phyloP scores from a whole-genome alignment of 2,888 invertebrate genomes.

The Cordylochernes scorpioides region DNA sequence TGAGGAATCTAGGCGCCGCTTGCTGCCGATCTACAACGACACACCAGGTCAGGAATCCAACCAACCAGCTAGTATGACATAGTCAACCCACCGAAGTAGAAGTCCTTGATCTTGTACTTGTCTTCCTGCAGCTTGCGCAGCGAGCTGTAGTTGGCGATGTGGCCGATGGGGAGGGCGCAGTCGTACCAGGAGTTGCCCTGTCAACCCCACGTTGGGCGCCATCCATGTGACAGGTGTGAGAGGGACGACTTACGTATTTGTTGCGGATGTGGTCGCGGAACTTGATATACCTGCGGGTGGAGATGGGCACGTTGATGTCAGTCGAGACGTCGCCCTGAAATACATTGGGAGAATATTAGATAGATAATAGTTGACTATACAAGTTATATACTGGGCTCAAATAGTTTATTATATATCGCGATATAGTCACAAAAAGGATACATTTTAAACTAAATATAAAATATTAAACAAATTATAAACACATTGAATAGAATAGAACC shows the following conservation, averaged over 20 bases:
- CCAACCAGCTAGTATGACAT: background rate
- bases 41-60: background rate
- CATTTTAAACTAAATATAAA: too few relatives aligned
- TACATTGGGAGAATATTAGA: background rate
- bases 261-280: constrained; percentile 63
- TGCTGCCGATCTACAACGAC: constrained; percentile 48
- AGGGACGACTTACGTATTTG: constrained; percentile 21
- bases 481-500: too few relatives aligned
- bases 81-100: constrained; percentile 34
- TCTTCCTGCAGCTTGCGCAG: constrained; percentile 78
- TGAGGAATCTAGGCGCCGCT: constrained; percentile 91
- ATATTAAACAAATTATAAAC: too few relatives aligned
- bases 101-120: constrained; percentile 85
- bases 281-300: constrained; percentile 52
- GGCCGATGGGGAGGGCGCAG: constrained; percentile 75
- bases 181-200: constrained; percentile 34
- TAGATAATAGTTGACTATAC: too few relatives aligned
- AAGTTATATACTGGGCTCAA: too few relatives aligned
- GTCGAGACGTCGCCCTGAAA: constrained; percentile 10
- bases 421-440: too few relatives aligned
- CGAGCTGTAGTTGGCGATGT: constrained; percentile 87
- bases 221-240: background rate
- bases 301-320: constrained; percentile 40
- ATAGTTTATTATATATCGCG: too few relatives aligned
- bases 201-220: background rate